Conservation (phyloP, 2,113 vertebrate species). For the Monopterus albus region DNA sequence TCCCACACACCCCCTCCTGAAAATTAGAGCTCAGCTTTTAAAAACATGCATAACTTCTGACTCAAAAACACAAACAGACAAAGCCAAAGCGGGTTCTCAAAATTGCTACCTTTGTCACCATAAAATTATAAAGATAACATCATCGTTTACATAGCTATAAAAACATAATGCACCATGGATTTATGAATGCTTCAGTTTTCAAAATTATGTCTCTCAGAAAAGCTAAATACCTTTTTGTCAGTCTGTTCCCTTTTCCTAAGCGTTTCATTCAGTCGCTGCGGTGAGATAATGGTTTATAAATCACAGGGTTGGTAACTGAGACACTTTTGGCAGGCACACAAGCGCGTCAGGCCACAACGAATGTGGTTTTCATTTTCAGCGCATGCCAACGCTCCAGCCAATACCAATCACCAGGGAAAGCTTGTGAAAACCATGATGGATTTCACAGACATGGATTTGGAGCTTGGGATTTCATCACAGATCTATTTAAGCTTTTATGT, state of each 20-base stretch:
- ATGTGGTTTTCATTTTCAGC: slow-evolving; percentile 65
- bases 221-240: slow-evolving; percentile 79
- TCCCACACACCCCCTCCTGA: slow-evolving; percentile 72
- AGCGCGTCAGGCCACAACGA: slow-evolving; percentile 57
- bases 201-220: slow-evolving; percentile 82
- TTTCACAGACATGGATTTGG: slow-evolving; percentile 71
- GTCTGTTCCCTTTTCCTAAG: slow-evolving; percentile 70
- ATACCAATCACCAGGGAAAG: slow-evolving; percentile 69
- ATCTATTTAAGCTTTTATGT: slow-evolving; percentile 71
- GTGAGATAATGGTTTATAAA: slow-evolving; percentile 76
- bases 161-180: slow-evolving; percentile 84
- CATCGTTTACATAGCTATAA: slow-evolving; percentile 86
- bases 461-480: slow-evolving; percentile 60
- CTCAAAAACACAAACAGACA: slow-evolving; percentile 87
- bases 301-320: slow-evolving; percentile 63
- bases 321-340: slow-evolving; percentile 61
- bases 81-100: slow-evolving; percentile 84
- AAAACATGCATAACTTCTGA: slow-evolving; percentile 78
- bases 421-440: slow-evolving; percentile 77
- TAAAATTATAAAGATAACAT: slow-evolving; percentile 89
- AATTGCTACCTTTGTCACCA: slow-evolving; percentile 82
- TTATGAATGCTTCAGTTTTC: slow-evolving; percentile 80
- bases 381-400: slow-evolving; percentile 59
- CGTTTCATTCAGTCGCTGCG: slow-evolving; percentile 74
- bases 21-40: slow-evolving; percentile 77